Percentiles rank a stretch among this genome's conserved stretches.
phyloP scores from a whole-genome alignment of 2,113 vertebrate species.

The Spea multiplicata region DNA sequence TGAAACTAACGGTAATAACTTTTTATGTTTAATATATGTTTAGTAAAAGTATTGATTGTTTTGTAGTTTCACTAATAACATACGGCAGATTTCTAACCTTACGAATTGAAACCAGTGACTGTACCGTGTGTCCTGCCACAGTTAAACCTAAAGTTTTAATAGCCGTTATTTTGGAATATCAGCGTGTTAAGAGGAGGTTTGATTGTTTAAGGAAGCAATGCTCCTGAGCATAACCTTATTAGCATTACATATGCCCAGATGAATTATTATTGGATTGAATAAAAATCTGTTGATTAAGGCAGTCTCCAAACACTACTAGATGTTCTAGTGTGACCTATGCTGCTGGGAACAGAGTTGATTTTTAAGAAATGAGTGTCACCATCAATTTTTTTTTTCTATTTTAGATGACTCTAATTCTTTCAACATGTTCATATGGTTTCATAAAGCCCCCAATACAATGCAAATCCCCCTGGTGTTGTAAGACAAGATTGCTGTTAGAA shows the following conservation, averaged over 20 bases:
- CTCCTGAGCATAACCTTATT: conserved; percentile 34
- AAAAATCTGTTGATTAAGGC: conserved; percentile 49
- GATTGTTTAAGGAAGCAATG: conserved; percentile 41
- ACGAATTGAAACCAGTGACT: conserved; percentile 26
- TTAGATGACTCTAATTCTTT: conserved; percentile 79
- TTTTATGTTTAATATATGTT: conserved; percentile 2
- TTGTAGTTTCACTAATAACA: conserved; percentile 23
- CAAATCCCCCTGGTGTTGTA: conserved; percentile 83
- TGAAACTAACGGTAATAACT: too few species aligned
- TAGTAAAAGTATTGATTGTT: conserved; percentile 32
- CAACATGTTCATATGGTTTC: conserved; percentile 80
- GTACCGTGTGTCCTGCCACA: conserved; percentile 21
- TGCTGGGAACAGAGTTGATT: conserved; percentile 62
- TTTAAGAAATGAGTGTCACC: conserved; percentile 73
- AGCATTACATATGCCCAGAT: background rate
- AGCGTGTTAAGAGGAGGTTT: conserved; percentile 24
- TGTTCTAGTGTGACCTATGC: conserved; percentile 27
- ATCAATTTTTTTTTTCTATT: conserved; percentile 74
- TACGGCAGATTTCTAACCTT: conserved; percentile 36
- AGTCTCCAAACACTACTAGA: background rate
- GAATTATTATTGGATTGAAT: conserved; percentile 45
- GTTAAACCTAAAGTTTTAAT: conserved; percentile 14
- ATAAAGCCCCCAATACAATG: conserved; percentile 74
- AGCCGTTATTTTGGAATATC: conserved; percentile 18
- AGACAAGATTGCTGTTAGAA: conserved; percentile 84